phyloP scores from a whole-genome alignment of 2,888 invertebrate genomes.

The Salpingus planirostris region DNA sequence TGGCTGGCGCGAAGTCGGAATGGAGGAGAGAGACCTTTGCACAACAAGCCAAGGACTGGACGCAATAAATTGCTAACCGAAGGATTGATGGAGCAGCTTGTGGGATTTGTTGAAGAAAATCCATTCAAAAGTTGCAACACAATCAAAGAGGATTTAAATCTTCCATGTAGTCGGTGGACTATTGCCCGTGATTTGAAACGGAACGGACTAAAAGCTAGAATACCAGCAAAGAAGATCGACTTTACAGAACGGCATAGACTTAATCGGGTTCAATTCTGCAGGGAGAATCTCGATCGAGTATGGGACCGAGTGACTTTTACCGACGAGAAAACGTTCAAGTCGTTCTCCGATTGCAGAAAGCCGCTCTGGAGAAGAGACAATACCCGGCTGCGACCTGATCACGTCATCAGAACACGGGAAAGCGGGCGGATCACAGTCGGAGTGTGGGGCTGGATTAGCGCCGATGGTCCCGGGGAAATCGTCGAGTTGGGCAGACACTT shows the following conservation, averaged over 20 bases:
- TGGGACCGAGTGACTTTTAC: slow-evolving; percentile 2
- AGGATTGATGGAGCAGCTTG: neutral
- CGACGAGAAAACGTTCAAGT: slow-evolving; percentile 1
- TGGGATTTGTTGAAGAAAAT: neutral
- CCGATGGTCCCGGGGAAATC: slow-evolving; percentile 1
- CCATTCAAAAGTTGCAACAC: neutral
- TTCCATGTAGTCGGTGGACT: neutral
- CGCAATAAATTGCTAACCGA: neutral
- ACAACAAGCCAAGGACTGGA: neutral
- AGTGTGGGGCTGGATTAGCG: slow-evolving; percentile 2
- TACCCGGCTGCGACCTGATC: neutral
- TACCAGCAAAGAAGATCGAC: slow-evolving; percentile 2
- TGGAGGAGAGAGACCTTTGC: neutral
- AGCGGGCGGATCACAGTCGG: slow-evolving; percentile 3
- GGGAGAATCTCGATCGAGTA: neutral
- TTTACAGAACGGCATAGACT: neutral
- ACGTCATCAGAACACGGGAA: neutral
- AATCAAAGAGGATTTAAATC: neutral
- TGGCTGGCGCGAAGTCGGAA: neutral
- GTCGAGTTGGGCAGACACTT: neutral
- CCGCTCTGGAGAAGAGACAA: slow-evolving; percentile 1
- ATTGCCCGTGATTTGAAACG: neutral
- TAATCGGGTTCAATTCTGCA: slow-evolving; percentile 1
- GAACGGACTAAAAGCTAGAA: slow-evolving; percentile 2
- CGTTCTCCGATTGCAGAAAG: neutral